Base-by-base conservation (phyloP, 2,888 invertebrate species). In the Torymus tubicola region DNA sequence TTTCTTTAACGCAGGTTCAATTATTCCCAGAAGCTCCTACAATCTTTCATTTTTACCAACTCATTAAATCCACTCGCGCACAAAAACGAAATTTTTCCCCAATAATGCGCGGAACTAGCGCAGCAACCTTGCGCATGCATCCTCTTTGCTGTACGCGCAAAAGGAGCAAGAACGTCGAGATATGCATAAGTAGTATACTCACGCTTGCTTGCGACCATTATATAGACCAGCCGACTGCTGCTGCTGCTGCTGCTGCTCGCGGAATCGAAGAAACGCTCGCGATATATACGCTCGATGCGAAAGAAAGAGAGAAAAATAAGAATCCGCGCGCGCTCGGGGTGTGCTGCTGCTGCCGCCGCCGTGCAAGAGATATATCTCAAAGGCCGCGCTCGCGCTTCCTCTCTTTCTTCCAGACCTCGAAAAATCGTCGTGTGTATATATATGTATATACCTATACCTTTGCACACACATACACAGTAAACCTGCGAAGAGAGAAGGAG, bases 351-450 rank as follows among this genome's bases (percentile, higher is more conserved):
- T 8, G 31, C 42, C 42, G 31, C 42, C 42, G 42, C 42, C 42
- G 21, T 82, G 84, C 50, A 73, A 42, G 60, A 80, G 70, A 80
- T 80, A 80, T 80, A 75, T 80, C 69, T 80, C 53, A 80, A 75
- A 80, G 70, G 60, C 70, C 70, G n/a, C 58, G 65, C 24, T 24
- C 31, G 61, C 31, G 63, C 74, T 80, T 75, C 74, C 69, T 79
- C 70, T 69, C 74, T 70, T 71, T 71, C 65, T 71, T 67, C 60
- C 10, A 63, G 42, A 31, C 21, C 24, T 61, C 78, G 55, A 78
- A 78, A 78, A 78, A 78, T 78, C 57, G 57, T 42, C 42, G 42
- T 42, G 42, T 42, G 42, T 42, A 1, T 42, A 8, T 8, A 3
- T 8, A 0, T 31, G 8, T 31, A 3, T 31, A 31, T 8, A 3